These are phyloP conservation scores for Zoanthus sansibaricus DNA, from an alignment of 92 coral and sea anemone species.

Conservation along the genomic window DNA sequence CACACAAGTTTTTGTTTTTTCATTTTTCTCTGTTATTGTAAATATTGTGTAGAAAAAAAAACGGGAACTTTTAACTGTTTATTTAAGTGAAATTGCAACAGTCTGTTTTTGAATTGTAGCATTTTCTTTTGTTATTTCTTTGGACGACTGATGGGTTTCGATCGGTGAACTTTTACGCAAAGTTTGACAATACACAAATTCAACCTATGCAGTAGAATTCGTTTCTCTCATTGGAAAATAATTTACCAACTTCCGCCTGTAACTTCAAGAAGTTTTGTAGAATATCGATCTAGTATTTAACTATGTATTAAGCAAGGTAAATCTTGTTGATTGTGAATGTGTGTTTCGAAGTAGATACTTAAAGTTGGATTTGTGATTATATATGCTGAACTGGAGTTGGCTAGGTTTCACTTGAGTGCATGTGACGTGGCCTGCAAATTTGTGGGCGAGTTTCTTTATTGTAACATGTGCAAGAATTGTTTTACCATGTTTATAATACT, in stretches of 20 bases:
- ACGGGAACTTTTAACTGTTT: too few relatives aligned
- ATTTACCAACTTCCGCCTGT: not conserved
- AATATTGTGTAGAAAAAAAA: not conserved
- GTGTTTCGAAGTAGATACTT: not conserved
- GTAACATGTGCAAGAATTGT: not conserved
- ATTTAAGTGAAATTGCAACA: not conserved
- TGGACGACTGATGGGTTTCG: too few relatives aligned
- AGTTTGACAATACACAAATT: too few relatives aligned
- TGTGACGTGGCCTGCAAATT: constrained; percentile 25
- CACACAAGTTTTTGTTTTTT: not conserved
- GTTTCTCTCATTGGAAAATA: not conserved
- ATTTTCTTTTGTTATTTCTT: too few relatives aligned
- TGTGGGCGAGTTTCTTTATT: not conserved
- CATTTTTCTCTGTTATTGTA: constrained; percentile 1
- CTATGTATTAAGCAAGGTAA: not conserved
- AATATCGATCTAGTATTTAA: not conserved
- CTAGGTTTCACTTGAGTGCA: not conserved
- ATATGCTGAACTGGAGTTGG: not conserved
- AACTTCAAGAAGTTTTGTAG: not conserved
- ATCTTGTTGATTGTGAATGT: not conserved
- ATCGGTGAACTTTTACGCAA: too few relatives aligned
- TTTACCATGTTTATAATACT: not conserved
- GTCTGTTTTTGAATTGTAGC: too few relatives aligned
- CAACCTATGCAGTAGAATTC: not conserved
- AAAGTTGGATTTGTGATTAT: not conserved